Evolutionary conservation across 2,113 vertebrate genomes (phyloP).

Genomic region (Pteruthius melanotis): DNA sequence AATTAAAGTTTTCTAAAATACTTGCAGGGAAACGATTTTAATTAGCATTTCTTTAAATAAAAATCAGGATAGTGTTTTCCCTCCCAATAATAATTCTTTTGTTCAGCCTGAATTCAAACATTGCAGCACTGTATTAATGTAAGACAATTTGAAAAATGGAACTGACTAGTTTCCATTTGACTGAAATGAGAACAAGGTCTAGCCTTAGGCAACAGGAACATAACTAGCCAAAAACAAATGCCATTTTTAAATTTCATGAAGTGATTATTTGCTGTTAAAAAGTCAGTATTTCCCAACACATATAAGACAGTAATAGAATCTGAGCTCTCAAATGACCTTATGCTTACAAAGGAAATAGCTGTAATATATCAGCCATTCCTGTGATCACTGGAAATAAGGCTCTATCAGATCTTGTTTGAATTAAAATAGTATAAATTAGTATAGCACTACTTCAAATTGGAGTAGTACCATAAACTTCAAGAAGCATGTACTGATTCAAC

Average conservation of each 20-base stretch:
- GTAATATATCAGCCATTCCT: constrained; percentile 13
- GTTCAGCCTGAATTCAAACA: constrained; percentile 22
- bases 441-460: neutral
- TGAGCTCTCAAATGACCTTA: constrained; percentile 47
- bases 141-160: constrained; percentile 55
- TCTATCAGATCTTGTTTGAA: constrained; percentile 12
- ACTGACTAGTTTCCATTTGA: constrained; percentile 61
- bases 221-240: constrained; percentile 64
- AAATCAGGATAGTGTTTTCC: neutral
- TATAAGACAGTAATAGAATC: constrained; percentile 53
- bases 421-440: constrained; percentile 28
- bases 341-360: constrained; percentile 44
- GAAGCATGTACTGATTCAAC: neutral
- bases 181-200: constrained; percentile 62
- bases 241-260: constrained; percentile 59
- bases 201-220: constrained; percentile 45
- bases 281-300: constrained; percentile 45
- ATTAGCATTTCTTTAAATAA: constrained; percentile 39
- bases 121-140: neutral
- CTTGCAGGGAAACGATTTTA: neutral
- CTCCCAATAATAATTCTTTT: constrained; percentile 18
- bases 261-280: constrained; percentile 63
- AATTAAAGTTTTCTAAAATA: constrained; percentile 16
- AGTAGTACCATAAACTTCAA: neutral
- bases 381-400: constrained; percentile 10